These are phyloP conservation scores for Pollicipes pollicipes DNA, from an alignment of 1,140 invertebrate genomes.

Conservation along the genomic window DNA sequence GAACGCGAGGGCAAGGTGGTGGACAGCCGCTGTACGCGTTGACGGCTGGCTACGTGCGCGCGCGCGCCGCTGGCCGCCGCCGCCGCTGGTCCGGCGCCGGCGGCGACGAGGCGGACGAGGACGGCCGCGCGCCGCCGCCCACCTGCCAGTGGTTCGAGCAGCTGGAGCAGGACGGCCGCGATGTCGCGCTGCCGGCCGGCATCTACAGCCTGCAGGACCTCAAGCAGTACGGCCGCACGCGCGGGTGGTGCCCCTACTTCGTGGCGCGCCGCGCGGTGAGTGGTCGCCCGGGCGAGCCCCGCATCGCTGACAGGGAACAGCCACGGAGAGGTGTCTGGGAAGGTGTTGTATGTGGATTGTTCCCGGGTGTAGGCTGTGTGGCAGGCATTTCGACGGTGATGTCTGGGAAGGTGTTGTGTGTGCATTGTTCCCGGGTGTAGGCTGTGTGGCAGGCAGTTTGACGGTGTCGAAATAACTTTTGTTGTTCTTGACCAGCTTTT, in stretches of 20 bases:
- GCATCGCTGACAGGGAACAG: too few species aligned
- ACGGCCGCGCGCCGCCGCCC: constrained; percentile 46
- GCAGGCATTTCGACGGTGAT: too few species aligned
- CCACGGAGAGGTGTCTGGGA: too few species aligned
- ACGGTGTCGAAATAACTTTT: too few species aligned
- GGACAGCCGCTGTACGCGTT: constrained; percentile 89
- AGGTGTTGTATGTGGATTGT: too few species aligned
- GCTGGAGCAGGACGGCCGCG: constrained; percentile 75
- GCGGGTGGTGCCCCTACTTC: constrained; percentile 96
- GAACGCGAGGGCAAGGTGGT: constrained; percentile 90
- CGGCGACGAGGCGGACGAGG: constrained; percentile 45
- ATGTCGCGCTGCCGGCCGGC: constrained; percentile 67
- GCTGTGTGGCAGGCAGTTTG: too few species aligned
- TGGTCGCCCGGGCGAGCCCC: neutral
- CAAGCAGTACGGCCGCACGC: constrained; percentile 70
- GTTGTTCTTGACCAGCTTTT: too few species aligned
- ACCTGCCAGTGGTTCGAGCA: constrained; percentile 84
- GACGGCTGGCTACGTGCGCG: constrained; percentile 82
- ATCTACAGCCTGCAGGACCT: constrained; percentile 92
- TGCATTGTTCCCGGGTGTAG: too few species aligned
- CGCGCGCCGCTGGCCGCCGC: constrained; percentile 37
- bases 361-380: too few species aligned
- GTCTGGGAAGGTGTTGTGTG: too few species aligned
- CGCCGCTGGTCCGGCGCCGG: too few species aligned
- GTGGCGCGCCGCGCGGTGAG: constrained; percentile 50